phyloP scores from a whole-genome alignment of 1,140 invertebrate genomes.

The Drosophila tristis region DNA sequence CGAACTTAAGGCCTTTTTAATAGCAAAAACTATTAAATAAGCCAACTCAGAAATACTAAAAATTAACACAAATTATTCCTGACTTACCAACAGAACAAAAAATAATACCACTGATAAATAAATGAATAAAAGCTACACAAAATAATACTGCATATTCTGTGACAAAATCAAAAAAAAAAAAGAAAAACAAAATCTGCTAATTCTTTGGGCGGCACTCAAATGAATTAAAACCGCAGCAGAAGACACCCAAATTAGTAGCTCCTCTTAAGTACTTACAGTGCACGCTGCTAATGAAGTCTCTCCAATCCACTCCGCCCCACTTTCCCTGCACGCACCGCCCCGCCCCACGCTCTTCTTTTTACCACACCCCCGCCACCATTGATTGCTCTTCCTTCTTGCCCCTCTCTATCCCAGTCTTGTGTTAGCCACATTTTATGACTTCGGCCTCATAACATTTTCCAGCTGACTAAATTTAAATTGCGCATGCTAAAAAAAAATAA shows the following conservation, averaged over 20 bases:
- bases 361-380: not conserved
- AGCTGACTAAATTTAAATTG: slow-evolving; percentile 70
- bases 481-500: slow-evolving; percentile 57
- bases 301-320: not conserved
- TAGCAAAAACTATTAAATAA: too few species aligned
- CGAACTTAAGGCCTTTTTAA: too few species aligned
- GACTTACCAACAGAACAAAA: too few species aligned
- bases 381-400: too few species aligned
- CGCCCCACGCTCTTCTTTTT: not conserved
- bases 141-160: too few species aligned
- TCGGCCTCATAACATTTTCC: slow-evolving; percentile 49
- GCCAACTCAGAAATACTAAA: too few species aligned
- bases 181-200: too few species aligned
- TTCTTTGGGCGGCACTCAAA: too few species aligned
- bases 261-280: slow-evolving; percentile 7
- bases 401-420: not conserved
- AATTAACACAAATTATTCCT: too few species aligned
- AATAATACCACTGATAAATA: too few species aligned
- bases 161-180: too few species aligned
- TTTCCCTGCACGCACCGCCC: not conserved
- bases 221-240: not conserved
- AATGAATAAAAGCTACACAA: too few species aligned
- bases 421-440: slow-evolving; percentile 23
- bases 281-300: slow-evolving; percentile 28
- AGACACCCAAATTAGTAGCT: slow-evolving; percentile 1